These are phyloP conservation scores for Neoniphon sammara DNA, from an alignment of 2,797 vertebrate genomes.

Conservation along the genomic window DNA sequence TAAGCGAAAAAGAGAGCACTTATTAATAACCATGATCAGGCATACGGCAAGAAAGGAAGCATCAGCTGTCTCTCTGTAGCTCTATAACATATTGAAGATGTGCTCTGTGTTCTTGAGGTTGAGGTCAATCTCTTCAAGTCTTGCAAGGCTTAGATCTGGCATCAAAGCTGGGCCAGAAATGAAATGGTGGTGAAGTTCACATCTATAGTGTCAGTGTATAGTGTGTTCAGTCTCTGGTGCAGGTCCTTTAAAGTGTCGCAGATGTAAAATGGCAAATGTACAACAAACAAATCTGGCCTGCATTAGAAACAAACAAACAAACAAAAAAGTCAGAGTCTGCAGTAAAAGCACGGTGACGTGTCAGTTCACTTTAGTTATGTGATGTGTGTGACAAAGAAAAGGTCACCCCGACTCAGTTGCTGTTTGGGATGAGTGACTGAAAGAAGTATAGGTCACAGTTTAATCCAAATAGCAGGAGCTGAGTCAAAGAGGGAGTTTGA, in stretches of 20 bases:
- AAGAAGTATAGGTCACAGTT: slow-evolving; percentile 37
- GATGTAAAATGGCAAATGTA: slow-evolving; percentile 18
- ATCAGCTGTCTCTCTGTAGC: slow-evolving; percentile 10
- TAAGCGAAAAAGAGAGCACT: slow-evolving; percentile 19
- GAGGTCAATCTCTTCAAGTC: slow-evolving; percentile 17
- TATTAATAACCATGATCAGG: slow-evolving; percentile 14
- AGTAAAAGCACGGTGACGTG: slow-evolving; percentile 24
- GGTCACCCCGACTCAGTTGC: slow-evolving; percentile 62
- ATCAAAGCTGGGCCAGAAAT: slow-evolving; percentile 32
- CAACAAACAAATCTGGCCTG: slow-evolving; percentile 38
- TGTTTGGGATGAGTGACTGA: slow-evolving; percentile 42
- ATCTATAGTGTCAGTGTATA: slow-evolving; percentile 4
- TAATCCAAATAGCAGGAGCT: not conserved
- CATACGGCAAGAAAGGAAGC: slow-evolving; percentile 13
- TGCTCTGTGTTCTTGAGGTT: slow-evolving; percentile 39
- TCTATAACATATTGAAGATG: slow-evolving; percentile 16
- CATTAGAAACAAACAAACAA: slow-evolving; percentile 15
- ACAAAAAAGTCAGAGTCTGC: not conserved
- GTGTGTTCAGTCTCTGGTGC: slow-evolving; percentile 1
- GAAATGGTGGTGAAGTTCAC: not conserved
- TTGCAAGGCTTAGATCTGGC: slow-evolving; percentile 26
- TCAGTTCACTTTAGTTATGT: slow-evolving; percentile 47
- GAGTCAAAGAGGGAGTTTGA: slow-evolving; percentile 38
- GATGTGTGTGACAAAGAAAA: slow-evolving; percentile 49
- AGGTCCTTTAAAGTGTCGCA: slow-evolving; percentile 29